phyloP scores from a whole-genome alignment of 2,797 vertebrate species.

The Hypotaenidia philippensis region DNA sequence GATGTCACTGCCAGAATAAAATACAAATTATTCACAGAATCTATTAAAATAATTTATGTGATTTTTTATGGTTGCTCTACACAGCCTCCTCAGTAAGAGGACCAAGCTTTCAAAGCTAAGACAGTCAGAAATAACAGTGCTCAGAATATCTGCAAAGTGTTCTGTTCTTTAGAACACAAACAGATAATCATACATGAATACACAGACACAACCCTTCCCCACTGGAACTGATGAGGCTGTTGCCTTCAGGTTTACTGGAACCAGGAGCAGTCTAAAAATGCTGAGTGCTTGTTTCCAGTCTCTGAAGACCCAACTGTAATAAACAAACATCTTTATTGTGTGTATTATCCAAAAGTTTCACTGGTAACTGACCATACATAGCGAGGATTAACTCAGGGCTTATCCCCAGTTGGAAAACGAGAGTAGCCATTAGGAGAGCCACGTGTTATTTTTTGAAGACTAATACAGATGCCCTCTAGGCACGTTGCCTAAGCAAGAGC shows the following conservation, averaged over 20 bases:
- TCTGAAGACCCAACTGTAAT: neutral
- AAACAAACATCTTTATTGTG: neutral
- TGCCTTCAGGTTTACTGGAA: neutral
- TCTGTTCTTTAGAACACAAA: neutral
- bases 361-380: neutral
- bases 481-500: neutral
- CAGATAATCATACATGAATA: neutral
- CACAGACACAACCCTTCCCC: neutral
- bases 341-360: neutral
- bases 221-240: neutral
- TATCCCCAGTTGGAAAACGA: neutral
- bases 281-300: neutral
- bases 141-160: neutral
- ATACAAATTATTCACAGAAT: neutral
- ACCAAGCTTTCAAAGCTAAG: neutral
- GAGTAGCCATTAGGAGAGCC: neutral
- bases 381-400: neutral
- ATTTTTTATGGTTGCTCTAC: neutral
- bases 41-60: neutral
- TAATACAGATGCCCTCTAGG: neutral
- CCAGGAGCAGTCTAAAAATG: neutral
- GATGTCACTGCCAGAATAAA: neutral
- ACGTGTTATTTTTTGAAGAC: neutral
- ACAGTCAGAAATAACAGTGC: fast-evolving
- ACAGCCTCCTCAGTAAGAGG: neutral